phyloP scores from a whole-genome alignment of 64 coral and sea anemone species.

The Trachythela sp. region DNA sequence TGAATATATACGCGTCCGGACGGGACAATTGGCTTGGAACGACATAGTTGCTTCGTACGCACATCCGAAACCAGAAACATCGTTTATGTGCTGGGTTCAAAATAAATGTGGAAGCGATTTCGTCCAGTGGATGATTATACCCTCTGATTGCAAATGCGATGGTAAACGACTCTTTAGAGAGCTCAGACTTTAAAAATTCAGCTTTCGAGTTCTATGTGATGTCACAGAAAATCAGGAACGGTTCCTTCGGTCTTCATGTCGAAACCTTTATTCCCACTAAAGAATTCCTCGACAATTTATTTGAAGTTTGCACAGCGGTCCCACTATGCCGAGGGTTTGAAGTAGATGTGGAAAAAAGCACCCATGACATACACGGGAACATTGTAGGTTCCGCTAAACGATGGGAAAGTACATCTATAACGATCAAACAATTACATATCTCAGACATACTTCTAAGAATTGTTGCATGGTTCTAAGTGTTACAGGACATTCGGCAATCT shows the following conservation, averaged over 20 bases:
- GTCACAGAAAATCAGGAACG: background rate
- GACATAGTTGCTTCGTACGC: background rate
- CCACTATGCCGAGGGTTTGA: background rate
- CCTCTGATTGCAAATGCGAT: background rate
- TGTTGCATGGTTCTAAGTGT: background rate
- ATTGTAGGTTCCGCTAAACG: background rate
- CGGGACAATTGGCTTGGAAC: too few relatives aligned
- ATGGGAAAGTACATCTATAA: background rate
- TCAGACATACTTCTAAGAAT: background rate
- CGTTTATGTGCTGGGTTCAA: background rate
- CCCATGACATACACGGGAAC: background rate
- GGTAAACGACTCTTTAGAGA: background rate
- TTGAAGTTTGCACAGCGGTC: constrained; percentile 1
- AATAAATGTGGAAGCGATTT: background rate
- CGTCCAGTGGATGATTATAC: too few relatives aligned
- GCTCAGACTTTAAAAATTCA: background rate
- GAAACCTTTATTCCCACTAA: background rate
- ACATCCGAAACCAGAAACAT: background rate
- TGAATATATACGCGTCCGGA: too few relatives aligned
- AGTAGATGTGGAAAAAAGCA: background rate
- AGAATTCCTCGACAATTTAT: constrained; percentile 20
- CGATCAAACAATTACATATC: background rate
- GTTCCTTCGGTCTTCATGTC: background rate
- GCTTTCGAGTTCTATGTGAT: background rate
- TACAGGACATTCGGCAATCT: background rate